Evolutionary conservation across 2,888 invertebrate genomes (phyloP).

Genomic region (Polymixis lichenea): DNA sequence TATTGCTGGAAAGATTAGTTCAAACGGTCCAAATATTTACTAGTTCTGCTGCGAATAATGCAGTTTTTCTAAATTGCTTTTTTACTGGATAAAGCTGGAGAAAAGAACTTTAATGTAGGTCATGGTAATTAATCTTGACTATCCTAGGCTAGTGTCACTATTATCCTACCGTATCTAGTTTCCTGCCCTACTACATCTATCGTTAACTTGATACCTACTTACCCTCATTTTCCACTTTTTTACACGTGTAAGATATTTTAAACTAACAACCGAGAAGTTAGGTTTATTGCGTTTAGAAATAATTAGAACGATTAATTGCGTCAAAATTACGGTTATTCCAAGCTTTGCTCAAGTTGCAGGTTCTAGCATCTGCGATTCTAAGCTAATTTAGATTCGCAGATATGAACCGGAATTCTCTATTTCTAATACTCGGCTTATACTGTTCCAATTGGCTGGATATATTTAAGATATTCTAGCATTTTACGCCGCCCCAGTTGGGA

Average conservation of each 20-base stretch:
- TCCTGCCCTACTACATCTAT: neutral
- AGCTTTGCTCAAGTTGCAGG: neutral
- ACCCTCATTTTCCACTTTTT: slow-evolving; percentile 24
- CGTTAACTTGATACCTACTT: slow-evolving; percentile 16
- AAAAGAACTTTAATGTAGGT: neutral
- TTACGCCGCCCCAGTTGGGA: slow-evolving; percentile 8
- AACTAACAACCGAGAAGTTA: neutral
- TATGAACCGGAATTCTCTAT: neutral
- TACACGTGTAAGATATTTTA: slow-evolving; percentile 20
- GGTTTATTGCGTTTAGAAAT: neutral
- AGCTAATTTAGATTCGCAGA: slow-evolving; percentile 17
- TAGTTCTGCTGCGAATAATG: slow-evolving; percentile 1
- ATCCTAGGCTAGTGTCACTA: slow-evolving; percentile 3
- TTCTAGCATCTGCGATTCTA: neutral
- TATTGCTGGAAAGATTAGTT: slow-evolving; percentile 14
- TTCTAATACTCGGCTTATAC: slow-evolving; percentile 6
- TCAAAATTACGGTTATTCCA: neutral
- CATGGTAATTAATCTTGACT: slow-evolving; percentile 11
- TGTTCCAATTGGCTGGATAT: neutral
- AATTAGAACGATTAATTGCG: slow-evolving; percentile 5
- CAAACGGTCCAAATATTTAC: neutral
- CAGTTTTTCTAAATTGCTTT: neutral
- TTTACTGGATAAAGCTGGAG: neutral
- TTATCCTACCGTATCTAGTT: slow-evolving; percentile 21
- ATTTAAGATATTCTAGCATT: slow-evolving; percentile 31